Conservation (phyloP, 2,888 invertebrate species). For the Tetragonula carbonaria region DNA sequence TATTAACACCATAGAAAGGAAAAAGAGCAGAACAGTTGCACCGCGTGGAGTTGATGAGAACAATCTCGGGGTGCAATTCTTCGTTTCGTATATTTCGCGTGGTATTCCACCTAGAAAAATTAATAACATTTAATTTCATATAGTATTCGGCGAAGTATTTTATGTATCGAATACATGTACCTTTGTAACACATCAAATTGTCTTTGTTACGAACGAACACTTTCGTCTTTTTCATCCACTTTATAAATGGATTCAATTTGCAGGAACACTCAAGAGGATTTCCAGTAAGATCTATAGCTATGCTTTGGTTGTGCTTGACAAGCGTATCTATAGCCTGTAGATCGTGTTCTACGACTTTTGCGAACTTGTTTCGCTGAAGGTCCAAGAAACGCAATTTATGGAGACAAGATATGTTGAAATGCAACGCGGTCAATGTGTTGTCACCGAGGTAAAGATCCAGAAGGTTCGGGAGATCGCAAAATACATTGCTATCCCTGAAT, state of each 20-base stretch:
- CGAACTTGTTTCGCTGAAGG: conserved; percentile 88
- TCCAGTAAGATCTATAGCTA: conserved; percentile 87
- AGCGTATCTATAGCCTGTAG: conserved; percentile 86
- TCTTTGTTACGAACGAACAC: conserved; percentile 87
- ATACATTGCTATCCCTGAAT: conserved; percentile 88
- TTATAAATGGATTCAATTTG: conserved; percentile 86
- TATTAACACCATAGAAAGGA: conserved; percentile 84
- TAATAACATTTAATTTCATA: not conserved
- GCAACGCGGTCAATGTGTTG: conserved; percentile 86
- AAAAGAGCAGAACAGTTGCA: conserved; percentile 72
- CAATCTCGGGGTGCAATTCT: conserved; percentile 71
- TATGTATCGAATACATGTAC: conserved; percentile 56
- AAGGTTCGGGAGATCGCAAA: conserved; percentile 89
- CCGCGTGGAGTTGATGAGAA: conserved; percentile 60
- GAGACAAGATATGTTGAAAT: conserved; percentile 89
- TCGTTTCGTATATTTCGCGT: conserved; percentile 67
- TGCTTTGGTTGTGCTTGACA: conserved; percentile 84
- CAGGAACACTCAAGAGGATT: conserved; percentile 91
- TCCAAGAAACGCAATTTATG: conserved; percentile 88
- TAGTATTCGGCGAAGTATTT: not conserved
- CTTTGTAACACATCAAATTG: conserved; percentile 85
- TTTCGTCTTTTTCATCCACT: conserved; percentile 88
- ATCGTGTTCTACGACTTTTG: conserved; percentile 84
- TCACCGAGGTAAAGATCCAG: conserved; percentile 90
- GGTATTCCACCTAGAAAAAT: conserved; percentile 28